phyloP scores from a whole-genome alignment of 2,113 vertebrate genomes.

The Pseudolaguvia tuberculata region DNA sequence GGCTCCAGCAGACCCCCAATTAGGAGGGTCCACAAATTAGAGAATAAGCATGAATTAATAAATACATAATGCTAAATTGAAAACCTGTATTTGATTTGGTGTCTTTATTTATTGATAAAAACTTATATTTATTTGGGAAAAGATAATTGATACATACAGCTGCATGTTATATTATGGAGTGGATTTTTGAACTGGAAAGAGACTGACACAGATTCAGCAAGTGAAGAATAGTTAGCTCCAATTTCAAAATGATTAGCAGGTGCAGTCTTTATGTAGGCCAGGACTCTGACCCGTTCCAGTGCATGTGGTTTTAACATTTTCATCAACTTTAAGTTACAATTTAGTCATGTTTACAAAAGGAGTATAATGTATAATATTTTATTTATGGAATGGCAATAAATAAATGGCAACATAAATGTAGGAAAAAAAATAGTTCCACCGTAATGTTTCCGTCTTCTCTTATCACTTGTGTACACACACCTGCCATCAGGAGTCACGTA shows the following conservation, averaged over 20 bases:
- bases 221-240: conserved; percentile 28
- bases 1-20: no score
- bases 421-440: not conserved
- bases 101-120: no score
- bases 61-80: no score
- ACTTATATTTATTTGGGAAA: no score
- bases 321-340: no score
- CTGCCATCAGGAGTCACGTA: not conserved
- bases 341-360: no score
- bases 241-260: conserved; percentile 38
- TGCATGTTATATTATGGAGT: not conserved
- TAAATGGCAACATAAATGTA: no score
- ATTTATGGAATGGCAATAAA: no score
- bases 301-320: conserved; percentile 8
- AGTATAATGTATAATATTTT: not conserved
- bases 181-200: not conserved
- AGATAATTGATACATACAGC: no score
- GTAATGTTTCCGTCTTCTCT: not conserved
- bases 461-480: conserved; percentile 27
- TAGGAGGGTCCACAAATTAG: no score
- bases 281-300: conserved; percentile 26
- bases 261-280: conserved; percentile 30
- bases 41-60: no score
- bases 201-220: conserved; percentile 13
- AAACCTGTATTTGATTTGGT: no score